Conservation (phyloP, 2,797 vertebrate species). For the Danio tinwini region DNA sequence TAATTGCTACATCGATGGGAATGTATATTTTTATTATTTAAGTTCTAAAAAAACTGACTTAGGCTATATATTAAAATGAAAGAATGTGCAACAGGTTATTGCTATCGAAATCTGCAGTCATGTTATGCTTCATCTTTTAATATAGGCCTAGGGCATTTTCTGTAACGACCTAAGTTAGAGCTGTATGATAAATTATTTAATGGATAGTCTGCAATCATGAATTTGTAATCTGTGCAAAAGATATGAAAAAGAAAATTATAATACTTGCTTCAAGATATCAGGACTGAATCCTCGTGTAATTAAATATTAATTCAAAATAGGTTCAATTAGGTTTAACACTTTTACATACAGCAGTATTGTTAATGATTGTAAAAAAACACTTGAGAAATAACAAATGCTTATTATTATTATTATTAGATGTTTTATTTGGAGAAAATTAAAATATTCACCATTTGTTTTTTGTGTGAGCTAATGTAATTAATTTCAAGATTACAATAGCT, state of each 20-base stretch:
- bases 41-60: neutral
- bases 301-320: neutral
- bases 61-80: constrained; percentile 1
- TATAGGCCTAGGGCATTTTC: neutral
- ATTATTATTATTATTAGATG: too few species aligned
- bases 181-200: neutral
- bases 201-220: neutral
- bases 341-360: neutral
- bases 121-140: neutral
- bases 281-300: neutral
- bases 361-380: neutral
- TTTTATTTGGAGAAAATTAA: too few species aligned
- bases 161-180: neutral
- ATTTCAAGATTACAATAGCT: neutral
- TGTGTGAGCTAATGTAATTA: neutral
- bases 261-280: neutral
- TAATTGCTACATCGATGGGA: neutral
- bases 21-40: neutral
- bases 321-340: neutral
- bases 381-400: too few species aligned
- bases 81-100: neutral
- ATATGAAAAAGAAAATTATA: neutral
- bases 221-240: neutral
- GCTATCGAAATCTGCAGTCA: too few species aligned
- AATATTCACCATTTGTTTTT: too few species aligned